Percentiles rank a stretch among this genome's conserved stretches.
Conservation (phyloP, 2,888 invertebrate species). For the Cataglyphis livida region DNA sequence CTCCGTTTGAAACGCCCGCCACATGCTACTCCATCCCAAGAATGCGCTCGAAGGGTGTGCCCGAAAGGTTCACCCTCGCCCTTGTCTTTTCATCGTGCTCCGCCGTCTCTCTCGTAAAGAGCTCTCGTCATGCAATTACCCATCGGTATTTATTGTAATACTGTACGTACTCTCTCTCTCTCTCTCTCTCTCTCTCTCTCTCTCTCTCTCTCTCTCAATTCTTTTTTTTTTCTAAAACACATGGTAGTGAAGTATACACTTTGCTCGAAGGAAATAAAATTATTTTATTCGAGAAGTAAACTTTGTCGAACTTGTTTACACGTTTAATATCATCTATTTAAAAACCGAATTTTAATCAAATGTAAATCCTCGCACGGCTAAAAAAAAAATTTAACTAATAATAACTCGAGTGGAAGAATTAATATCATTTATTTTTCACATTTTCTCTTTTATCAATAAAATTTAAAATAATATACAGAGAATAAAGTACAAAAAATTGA, state of each 20-base stretch:
- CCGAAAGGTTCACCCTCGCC: background rate
- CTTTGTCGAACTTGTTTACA: background rate
- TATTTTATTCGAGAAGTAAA: background rate
- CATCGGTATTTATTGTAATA: conserved; percentile 9
- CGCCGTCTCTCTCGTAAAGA: conserved; percentile 1
- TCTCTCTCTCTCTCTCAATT: no score
- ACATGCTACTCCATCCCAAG: conserved; percentile 59
- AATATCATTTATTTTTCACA: background rate
- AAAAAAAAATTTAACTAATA: no score
- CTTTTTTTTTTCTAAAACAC: background rate
- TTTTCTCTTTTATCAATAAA: background rate
- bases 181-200: no score
- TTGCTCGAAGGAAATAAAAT: background rate
- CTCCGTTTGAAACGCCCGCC: conserved; percentile 71
- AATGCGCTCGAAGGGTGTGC: conserved; percentile 23
- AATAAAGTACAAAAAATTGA: background rate
- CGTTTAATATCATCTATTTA: background rate
- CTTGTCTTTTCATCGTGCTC: background rate
- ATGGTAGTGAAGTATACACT: background rate
- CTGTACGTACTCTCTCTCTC: background rate
- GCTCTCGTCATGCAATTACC: conserved; percentile 8
- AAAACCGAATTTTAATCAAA: no score
- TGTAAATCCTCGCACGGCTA: no score
- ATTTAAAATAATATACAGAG: background rate
- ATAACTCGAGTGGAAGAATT: no score